phyloP scores from a whole-genome alignment of 2,113 vertebrate species.

The Prunella fulvescens region DNA sequence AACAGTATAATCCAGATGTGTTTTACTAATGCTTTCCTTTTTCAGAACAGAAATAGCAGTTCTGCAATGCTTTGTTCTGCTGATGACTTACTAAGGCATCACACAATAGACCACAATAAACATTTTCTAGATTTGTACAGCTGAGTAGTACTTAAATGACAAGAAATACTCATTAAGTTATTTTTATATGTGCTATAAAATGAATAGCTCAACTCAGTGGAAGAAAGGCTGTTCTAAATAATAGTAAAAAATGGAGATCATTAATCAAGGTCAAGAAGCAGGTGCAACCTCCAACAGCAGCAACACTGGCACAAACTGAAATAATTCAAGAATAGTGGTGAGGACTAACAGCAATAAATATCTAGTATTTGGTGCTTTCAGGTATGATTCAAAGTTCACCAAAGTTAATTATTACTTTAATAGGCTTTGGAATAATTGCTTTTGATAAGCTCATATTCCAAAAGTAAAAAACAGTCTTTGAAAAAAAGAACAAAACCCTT shows the following conservation, averaged over 20 bases:
- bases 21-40: background rate
- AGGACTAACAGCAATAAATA: background rate
- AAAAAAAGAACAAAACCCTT: background rate
- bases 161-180: background rate
- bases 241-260: background rate
- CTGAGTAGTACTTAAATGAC: background rate
- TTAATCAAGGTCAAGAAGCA: constrained; percentile 6
- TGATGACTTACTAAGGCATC: background rate
- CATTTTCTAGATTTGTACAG: background rate
- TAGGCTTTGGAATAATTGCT: background rate
- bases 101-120: background rate
- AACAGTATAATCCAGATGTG: background rate
- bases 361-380: background rate
- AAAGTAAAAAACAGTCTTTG: background rate
- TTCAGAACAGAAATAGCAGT: background rate
- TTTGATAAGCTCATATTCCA: background rate
- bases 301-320: background rate
- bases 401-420: constrained; percentile 16
- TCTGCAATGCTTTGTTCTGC: background rate
- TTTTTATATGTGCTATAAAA: background rate
- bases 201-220: background rate
- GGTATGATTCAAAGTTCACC: background rate
- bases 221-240: background rate
- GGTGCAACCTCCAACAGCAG: background rate
- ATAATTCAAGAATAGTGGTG: background rate